Percentiles rank a stretch among this genome's conserved stretches.
These are phyloP conservation scores for Zingel zingel DNA, from an alignment of 2,113 vertebrate species.

Conservation along the genomic window DNA sequence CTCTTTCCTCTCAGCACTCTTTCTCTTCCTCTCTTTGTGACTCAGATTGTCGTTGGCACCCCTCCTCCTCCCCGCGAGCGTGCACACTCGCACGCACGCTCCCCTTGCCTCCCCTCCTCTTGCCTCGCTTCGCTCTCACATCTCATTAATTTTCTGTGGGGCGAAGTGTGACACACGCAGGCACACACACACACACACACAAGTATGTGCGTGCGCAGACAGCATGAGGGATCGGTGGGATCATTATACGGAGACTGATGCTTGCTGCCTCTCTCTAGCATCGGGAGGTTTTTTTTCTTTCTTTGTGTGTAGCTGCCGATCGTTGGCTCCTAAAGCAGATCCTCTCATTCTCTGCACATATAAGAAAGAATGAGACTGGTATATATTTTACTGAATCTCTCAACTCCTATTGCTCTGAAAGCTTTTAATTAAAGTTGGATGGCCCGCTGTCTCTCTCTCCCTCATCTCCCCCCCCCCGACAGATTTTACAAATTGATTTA, in stretches of 20 bases:
- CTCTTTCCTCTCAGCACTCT: conserved; percentile 71
- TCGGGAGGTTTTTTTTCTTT: conserved; percentile 60
- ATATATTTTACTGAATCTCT: conserved; percentile 48
- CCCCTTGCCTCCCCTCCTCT: conserved; percentile 52
- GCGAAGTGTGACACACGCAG: conserved; percentile 76
- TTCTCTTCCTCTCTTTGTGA: conserved; percentile 83
- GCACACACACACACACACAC: conserved; percentile 39
- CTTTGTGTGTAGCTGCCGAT: conserved; percentile 64
- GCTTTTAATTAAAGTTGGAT: conserved; percentile 76
- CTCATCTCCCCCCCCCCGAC: conserved; percentile 49
- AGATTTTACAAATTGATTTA: conserved; percentile 78
- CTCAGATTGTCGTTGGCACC: conserved; percentile 82
- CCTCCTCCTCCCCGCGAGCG: conserved; percentile 51
- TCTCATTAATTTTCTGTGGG: conserved; percentile 83
- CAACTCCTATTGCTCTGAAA: conserved; percentile 52
- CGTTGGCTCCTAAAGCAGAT: conserved; percentile 57
- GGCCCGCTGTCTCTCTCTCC: conserved; percentile 50
- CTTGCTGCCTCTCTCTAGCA: conserved; percentile 68
- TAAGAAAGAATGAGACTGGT: conserved; percentile 26
- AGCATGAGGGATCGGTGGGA: conserved; percentile 74
- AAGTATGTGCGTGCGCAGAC: conserved; percentile 41
- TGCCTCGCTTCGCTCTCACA: conserved; percentile 78
- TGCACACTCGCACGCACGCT: conserved; percentile 38
- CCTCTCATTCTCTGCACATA: conserved; percentile 43
- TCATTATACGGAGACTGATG: conserved; percentile 81